Evolutionary conservation across 2,113 vertebrate genomes (phyloP).

Genomic region (Opisthocomus hoazin): DNA sequence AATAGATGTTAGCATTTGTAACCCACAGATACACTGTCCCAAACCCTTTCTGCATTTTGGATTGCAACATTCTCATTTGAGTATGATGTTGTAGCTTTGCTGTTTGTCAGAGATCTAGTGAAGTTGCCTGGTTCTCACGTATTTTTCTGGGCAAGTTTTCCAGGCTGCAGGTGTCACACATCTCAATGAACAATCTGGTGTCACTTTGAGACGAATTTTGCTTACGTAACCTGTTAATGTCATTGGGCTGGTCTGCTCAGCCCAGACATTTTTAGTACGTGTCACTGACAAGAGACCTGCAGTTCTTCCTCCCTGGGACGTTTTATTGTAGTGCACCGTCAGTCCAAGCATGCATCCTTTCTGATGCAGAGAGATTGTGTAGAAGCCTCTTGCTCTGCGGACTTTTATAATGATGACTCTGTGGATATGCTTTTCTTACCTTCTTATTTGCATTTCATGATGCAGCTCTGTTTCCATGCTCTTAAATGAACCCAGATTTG

Average conservation of each 20-base stretch:
- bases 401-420: neutral
- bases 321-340: neutral
- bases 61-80: neutral
- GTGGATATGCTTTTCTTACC: neutral
- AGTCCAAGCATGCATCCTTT: neutral
- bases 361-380: neutral
- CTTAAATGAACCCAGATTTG: neutral
- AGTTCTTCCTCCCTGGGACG: neutral
- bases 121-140: neutral
- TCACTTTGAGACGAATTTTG: neutral
- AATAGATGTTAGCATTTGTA: neutral
- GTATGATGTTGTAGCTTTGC: too few relatives aligned
- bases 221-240: neutral
- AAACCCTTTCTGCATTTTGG: neutral
- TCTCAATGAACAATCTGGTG: neutral
- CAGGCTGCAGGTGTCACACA: neutral
- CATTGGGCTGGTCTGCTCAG: neutral
- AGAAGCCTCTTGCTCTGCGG: neutral
- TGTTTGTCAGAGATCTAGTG: neutral
- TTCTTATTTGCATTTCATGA: neutral
- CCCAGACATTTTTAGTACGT: neutral
- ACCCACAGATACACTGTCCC: accelerated
- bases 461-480: neutral
- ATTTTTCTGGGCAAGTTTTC: neutral
- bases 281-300: neutral